Percentiles rank a stretch among this genome's conserved stretches.
Conservation (phyloP, 2,888 invertebrate genomes). For the Polyploca ridens region DNA sequence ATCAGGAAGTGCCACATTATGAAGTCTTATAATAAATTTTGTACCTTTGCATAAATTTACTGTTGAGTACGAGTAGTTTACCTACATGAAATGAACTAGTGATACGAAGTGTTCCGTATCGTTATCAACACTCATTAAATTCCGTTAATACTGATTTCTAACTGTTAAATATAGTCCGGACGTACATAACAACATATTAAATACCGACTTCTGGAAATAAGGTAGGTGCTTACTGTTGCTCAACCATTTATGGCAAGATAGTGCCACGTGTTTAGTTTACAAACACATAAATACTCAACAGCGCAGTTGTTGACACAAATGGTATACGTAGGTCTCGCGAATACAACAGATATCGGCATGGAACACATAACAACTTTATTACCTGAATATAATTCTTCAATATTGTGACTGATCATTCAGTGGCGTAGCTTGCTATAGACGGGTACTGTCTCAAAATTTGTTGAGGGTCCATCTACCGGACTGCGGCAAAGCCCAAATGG, state of each 20-base stretch:
- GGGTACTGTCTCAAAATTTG: too few relatives aligned
- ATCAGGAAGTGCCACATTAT: constrained; percentile 10
- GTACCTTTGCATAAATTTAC: background rate
- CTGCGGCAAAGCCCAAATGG: too few relatives aligned
- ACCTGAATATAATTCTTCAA: constrained; percentile 4
- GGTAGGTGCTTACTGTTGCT: background rate
- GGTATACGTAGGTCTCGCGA: background rate
- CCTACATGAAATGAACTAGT: too few relatives aligned
- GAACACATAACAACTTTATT: background rate
- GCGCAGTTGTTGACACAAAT: too few relatives aligned
- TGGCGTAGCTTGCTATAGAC: too few relatives aligned
- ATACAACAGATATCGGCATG: constrained; percentile 1
- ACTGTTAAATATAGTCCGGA: background rate
- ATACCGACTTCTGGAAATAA: background rate
- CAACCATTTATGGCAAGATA: constrained; percentile 6
- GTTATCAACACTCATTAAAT: background rate
- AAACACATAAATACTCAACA: background rate
- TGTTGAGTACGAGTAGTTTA: background rate
- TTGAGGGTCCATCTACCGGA: too few relatives aligned
- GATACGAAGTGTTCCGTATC: constrained; percentile 7
- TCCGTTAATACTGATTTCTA: background rate
- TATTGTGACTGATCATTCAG: constrained; percentile 6
- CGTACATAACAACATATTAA: background rate
- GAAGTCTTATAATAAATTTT: constrained; percentile 11
- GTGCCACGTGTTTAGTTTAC: background rate